Conservation (phyloP, 2,113 vertebrate genomes). For the Loxodonta africana region DNA sequence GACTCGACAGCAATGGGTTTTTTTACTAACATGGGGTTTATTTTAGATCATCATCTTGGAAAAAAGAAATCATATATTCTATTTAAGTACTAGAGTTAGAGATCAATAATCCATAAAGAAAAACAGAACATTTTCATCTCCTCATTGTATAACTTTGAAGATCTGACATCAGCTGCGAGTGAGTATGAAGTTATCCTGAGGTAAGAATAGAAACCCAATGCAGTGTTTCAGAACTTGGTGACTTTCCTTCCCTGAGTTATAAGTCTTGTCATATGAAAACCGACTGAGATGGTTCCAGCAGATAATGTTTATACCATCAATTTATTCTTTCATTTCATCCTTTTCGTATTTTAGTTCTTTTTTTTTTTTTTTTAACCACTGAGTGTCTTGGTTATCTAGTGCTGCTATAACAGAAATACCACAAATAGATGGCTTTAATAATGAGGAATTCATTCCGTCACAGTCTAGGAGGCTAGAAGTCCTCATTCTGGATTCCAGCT, state of each 20-base stretch:
- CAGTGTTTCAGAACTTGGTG: not conserved
- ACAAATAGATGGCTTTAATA: no score
- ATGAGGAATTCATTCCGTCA: no score
- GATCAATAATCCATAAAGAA: constrained; percentile 41
- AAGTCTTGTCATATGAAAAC: not conserved
- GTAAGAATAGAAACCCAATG: not conserved
- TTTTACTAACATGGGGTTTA: not conserved
- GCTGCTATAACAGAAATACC: no score
- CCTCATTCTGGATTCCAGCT: no score
- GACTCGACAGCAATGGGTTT: no score
- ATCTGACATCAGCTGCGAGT: constrained; percentile 24
- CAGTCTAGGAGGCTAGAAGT: no score
- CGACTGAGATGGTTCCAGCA: not conserved
- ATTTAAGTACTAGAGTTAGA: constrained; percentile 60
- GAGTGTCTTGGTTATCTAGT: not conserved
- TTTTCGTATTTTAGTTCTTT: not conserved
- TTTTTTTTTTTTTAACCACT: not conserved
- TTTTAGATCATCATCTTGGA: constrained; percentile 4
- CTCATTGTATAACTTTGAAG: constrained; percentile 1
- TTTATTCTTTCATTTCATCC: constrained; percentile 20
- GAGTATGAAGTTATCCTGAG: not conserved
- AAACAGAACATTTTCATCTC: not conserved
- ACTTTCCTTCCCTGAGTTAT: not conserved
- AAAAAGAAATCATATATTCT: not conserved
- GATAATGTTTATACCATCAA: not conserved